phyloP scores from a whole-genome alignment of 2,113 vertebrate genomes.

The Oostethus manadensis region DNA sequence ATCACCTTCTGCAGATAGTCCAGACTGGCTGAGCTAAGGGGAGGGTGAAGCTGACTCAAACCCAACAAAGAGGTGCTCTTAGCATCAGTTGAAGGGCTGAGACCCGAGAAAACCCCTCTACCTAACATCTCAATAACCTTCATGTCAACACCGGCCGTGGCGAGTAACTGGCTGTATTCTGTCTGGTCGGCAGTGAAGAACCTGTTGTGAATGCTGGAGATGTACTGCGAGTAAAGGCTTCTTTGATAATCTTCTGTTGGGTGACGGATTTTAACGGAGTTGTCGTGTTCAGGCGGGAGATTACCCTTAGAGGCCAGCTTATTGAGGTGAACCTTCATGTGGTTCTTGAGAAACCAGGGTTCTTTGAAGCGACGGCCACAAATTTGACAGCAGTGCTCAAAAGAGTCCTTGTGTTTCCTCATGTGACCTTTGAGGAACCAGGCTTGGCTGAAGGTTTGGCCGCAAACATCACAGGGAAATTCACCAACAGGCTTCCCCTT shows the following conservation, averaged over 20 bases:
- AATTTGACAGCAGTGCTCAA: slow-evolving; percentile 97
- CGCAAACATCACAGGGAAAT: slow-evolving; percentile 94
- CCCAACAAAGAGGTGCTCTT: slow-evolving; percentile 86
- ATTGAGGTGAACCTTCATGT: slow-evolving; percentile 99
- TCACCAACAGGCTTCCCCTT: slow-evolving; percentile 84
- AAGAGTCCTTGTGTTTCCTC: slow-evolving; percentile 99
- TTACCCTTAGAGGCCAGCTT: slow-evolving; percentile 91
- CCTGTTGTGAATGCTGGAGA: slow-evolving; percentile 88
- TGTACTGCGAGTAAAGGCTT: slow-evolving; percentile 89
- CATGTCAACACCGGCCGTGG: slow-evolving; percentile 81
- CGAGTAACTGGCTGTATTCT: slow-evolving; percentile 83
- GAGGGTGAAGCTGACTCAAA: slow-evolving; percentile 84
- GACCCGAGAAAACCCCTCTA: slow-evolving; percentile 83
- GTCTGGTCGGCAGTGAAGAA: slow-evolving; percentile 81
- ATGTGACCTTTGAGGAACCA: slow-evolving; percentile 99
- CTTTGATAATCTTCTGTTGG: slow-evolving; percentile 84
- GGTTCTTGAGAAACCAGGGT: slow-evolving; percentile 99
- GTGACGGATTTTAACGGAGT: slow-evolving; percentile 70
- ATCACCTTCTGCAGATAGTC: slow-evolving; percentile 89
- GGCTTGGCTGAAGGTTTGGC: slow-evolving; percentile 96
- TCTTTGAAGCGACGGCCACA: slow-evolving; percentile 97
- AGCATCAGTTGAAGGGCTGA: slow-evolving; percentile 74
- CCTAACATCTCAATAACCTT: slow-evolving; percentile 92
- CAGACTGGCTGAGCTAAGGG: slow-evolving; percentile 86
- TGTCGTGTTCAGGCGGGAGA: slow-evolving; percentile 55